Conservation (phyloP, 2,113 vertebrate species). For the Sylvia atricapilla region DNA sequence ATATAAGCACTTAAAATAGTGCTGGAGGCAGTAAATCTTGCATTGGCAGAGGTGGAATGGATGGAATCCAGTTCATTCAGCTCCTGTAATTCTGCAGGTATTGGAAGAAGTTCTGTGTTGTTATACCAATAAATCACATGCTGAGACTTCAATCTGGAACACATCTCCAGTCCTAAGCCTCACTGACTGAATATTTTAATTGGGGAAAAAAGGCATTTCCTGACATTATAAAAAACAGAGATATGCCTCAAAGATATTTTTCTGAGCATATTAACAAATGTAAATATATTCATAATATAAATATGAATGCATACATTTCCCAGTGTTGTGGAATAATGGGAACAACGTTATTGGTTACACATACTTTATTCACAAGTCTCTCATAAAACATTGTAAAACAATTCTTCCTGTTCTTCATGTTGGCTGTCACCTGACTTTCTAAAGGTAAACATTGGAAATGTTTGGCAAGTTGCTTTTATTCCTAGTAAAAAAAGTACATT, state of each 20-base stretch:
- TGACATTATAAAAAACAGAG: not conserved
- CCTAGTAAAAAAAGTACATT: not conserved
- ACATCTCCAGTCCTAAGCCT: not conserved
- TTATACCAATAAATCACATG: not conserved
- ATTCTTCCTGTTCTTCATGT: not conserved
- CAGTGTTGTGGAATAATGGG: not conserved
- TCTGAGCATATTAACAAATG: not conserved
- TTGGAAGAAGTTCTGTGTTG: not conserved
- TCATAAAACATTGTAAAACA: not conserved
- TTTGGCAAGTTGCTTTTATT: not conserved
- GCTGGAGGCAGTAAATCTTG: not conserved
- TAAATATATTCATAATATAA: not conserved
- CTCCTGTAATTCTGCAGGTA: not conserved
- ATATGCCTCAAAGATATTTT: not conserved
- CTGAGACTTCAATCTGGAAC: not conserved
- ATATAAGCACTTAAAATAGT: not conserved
- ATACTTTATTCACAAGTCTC: not conserved
- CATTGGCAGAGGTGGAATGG: slow-evolving; percentile 4
- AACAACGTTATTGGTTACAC: not conserved
- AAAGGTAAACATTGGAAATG: not conserved
- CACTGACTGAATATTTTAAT: not conserved
- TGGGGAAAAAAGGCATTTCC: not conserved
- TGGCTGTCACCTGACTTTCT: not conserved
- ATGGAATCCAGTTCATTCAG: not conserved
- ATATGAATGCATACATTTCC: not conserved